Base-by-base conservation (phyloP, 2,797 vertebrate genomes). In the Gephyroberyx darwinii region DNA sequence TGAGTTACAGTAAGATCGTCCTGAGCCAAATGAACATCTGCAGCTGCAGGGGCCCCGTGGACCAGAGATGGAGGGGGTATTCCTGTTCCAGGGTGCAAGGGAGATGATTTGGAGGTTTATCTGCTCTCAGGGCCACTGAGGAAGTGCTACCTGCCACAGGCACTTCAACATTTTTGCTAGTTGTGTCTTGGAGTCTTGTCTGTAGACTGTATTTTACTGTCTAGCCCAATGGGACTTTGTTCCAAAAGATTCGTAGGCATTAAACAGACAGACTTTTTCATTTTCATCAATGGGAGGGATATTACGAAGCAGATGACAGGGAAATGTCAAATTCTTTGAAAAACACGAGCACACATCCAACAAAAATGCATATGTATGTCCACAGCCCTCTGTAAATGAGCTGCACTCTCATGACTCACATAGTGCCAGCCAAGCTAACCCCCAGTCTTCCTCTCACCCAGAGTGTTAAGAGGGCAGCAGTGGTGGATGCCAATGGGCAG, bases 401-500 rank as follows among this genome's bases (percentile, higher is more conserved):
- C 30, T 52, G 61, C 37, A 9, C 63, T 68, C 71, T 65, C 65
- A 75, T 61, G 57, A 69, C 72, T 80, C 57, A 51, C 64, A 81
- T 35, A 78, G 69, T 63, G 71, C 47, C 57, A 73, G 83, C 71
- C 68, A 63, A 75, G 83, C 70, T 74, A 80, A 86, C 75, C 76
- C 71, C 80, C 85, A 69, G 73, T 64, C 64, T 69, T 77, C 62
- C 78, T 81, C 76, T 79, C 72, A 73, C 65, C 72, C 69, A 57
- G 77, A 77, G 80, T 66, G 86, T 78, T 86, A 80, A 81, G 82
- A 83, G 84, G 81, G 84, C 75, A 84, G 84, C 72, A 72, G 75
- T 69, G 82, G 82, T 76, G 78, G 77, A 76, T 89, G 84, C 85
- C 81, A 86, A 73, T 60, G 50, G 69, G 71, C 65, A 77, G 60